phyloP scores from a whole-genome alignment of 2,113 vertebrate genomes.

The Acrocephalus arundinaceus region DNA sequence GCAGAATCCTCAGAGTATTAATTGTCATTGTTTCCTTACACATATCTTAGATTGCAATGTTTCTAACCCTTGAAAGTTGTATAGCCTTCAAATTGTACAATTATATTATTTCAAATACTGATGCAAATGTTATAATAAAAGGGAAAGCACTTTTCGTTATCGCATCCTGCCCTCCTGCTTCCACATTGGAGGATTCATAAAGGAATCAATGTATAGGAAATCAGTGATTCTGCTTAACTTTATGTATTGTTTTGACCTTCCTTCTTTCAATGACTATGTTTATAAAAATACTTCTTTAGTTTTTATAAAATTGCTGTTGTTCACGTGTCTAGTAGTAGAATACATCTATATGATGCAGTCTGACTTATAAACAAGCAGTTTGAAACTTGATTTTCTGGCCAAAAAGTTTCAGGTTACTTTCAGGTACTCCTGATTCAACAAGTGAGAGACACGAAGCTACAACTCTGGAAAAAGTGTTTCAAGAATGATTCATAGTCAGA shows the following conservation, averaged over 20 bases:
- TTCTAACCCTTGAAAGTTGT: not conserved
- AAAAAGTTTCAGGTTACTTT: not conserved
- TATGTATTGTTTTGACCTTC: not conserved
- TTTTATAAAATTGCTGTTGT: not conserved
- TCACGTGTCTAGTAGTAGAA: not conserved
- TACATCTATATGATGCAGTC: not conserved
- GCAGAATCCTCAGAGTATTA: not conserved
- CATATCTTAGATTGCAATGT: not conserved
- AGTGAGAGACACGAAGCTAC: not conserved
- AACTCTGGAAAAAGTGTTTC: not conserved
- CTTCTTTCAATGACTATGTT: not conserved
- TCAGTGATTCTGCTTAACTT: not conserved
- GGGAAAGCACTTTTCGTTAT: not conserved
- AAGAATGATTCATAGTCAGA: not conserved
- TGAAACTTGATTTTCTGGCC: not conserved
- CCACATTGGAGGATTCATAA: not conserved
- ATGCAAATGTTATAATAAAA: not conserved
- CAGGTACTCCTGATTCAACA: not conserved
- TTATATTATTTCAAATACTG: not conserved
- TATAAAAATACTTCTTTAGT: not conserved
- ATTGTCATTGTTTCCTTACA: not conserved
- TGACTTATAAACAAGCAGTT: not conserved
- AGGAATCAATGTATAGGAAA: not conserved
- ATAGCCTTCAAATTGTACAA: not conserved
- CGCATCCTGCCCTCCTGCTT: not conserved